Evolutionary conservation across 1,140 invertebrate genomes (phyloP).

Genomic region (Penaeus japonicus): DNA sequence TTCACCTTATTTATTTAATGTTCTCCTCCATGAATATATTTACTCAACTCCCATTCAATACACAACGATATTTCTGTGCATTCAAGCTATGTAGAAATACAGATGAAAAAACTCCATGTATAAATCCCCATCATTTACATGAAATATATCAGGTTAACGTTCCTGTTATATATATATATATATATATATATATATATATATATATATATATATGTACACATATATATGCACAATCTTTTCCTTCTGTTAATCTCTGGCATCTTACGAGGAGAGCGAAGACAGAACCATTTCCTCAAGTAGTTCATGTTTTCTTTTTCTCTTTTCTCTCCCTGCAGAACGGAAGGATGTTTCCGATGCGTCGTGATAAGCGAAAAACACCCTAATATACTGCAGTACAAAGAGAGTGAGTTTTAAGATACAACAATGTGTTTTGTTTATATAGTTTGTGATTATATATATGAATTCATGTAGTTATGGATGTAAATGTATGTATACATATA

Average conservation of each 20-base stretch:
- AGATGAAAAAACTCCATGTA: too few species aligned
- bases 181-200: slow-evolving; percentile 13
- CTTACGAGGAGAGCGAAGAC: not conserved
- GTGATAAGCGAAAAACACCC: slow-evolving; percentile 72
- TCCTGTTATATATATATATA: not conserved
- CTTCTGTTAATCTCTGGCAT: not conserved
- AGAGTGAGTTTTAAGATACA: slow-evolving; percentile 67
- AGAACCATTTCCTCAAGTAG: not conserved
- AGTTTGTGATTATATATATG: not conserved
- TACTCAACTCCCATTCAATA: too few species aligned
- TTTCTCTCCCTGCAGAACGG: not conserved
- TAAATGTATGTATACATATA: slow-evolving; percentile 14
- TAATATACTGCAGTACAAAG: slow-evolving; percentile 74
- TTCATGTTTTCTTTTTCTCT: not conserved
- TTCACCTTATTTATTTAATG: too few species aligned
- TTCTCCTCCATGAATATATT: too few species aligned
- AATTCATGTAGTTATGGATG: not conserved
- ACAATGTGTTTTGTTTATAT: not conserved
- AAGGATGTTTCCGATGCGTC: slow-evolving; percentile 70
- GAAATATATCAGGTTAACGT: too few species aligned
- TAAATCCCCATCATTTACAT: too few species aligned
- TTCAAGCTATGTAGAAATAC: too few species aligned
- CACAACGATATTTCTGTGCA: too few species aligned
- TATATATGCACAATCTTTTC: not conserved
- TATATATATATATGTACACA: not conserved